Evolutionary conservation across 2,797 vertebrate genomes (phyloP), one percentile per base, ranked within the genome.

Genomic region (Enteromius viviparus): DNA sequence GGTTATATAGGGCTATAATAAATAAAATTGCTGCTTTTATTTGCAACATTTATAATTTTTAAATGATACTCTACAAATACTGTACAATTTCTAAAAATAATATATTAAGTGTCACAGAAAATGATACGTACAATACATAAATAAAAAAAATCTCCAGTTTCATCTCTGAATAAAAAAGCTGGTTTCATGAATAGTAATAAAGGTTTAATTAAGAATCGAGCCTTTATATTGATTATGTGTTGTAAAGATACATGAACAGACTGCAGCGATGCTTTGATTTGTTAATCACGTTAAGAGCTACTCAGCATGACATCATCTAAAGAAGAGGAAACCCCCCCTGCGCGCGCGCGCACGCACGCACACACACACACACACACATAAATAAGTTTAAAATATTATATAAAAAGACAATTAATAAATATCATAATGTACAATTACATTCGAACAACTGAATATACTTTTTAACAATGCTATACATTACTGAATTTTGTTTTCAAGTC

Each of bases 261-360:
- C 29, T 40, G 29, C 32, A 21, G 66, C 2, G 58, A 58, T 40
- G 9, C 42, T 84, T 23, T 49, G 75, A 37, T n/a, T 70, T 34
- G 55, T 70, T 75, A 64, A 71, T 78, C 60, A 29, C 0, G 7
- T 8, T 65, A 26, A 55, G 23, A 42, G 71, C 17, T 37, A 62
- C 51, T 76, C 62, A 37, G 19, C 32, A 47, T 83, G 81, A 83
- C 81, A 3, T 82, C 81, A 76, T 78, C 65, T 42, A 0, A 62
- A 34, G n/a, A 55, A 32, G 19, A 60, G 72, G 65, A 64, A 60
- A 40, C 11, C 21, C 40, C 19, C 10, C 12, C 3, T 0, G 64
- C 64, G 26, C 42, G 14, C 76, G 10, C 40, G 26, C 77, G n/a
- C n/a, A n/a, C n/a, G n/a, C n/a, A n/a, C n/a, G n/a, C n/a, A n/a